Conservation (phyloP, 2,888 invertebrate genomes). For the Aelia acuminata region DNA sequence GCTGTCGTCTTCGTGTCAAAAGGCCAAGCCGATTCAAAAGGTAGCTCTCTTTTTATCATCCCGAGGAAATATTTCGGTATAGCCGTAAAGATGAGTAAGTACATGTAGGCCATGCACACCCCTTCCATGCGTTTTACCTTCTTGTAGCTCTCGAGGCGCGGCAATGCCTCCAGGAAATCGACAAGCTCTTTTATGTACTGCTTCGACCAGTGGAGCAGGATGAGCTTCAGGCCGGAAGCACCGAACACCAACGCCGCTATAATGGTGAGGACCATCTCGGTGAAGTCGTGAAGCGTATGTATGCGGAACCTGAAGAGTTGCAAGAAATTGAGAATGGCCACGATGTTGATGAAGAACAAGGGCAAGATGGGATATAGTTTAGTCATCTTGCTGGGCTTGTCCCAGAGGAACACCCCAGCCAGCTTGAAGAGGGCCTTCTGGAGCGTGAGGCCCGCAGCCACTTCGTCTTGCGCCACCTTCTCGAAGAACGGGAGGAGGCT, state of each 20-base stretch:
- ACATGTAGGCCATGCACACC: conserved; percentile 6
- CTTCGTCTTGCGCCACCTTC: conserved; percentile 29
- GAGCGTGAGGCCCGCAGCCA: background rate
- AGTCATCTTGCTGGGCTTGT: background rate
- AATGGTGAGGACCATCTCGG: conserved; percentile 11
- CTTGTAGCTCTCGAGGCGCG: background rate
- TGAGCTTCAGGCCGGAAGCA: background rate
- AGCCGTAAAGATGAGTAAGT: conserved; percentile 7
- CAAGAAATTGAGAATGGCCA: conserved; percentile 33
- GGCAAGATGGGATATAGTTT: background rate
- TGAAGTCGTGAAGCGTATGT: background rate
- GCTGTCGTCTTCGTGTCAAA: background rate
- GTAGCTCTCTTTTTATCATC: conserved; percentile 12
- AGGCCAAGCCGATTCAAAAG: conserved; percentile 23
- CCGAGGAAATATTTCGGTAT: conserved; percentile 17
- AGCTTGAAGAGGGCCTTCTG: conserved; percentile 4
- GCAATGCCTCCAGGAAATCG: background rate
- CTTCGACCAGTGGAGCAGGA: background rate
- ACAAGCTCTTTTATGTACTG: conserved; percentile 2
- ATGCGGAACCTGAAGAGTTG: conserved; percentile 36
- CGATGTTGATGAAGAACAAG: conserved; percentile 24
- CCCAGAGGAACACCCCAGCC: conserved; percentile 31
- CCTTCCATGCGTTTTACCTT: conserved; percentile 11
- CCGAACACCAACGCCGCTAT: conserved; percentile 11
- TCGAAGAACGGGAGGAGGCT: background rate